These are phyloP conservation scores for Hydrolagus affinis DNA, from an alignment of 2,113 vertebrate genomes.

Conservation along the genomic window DNA sequence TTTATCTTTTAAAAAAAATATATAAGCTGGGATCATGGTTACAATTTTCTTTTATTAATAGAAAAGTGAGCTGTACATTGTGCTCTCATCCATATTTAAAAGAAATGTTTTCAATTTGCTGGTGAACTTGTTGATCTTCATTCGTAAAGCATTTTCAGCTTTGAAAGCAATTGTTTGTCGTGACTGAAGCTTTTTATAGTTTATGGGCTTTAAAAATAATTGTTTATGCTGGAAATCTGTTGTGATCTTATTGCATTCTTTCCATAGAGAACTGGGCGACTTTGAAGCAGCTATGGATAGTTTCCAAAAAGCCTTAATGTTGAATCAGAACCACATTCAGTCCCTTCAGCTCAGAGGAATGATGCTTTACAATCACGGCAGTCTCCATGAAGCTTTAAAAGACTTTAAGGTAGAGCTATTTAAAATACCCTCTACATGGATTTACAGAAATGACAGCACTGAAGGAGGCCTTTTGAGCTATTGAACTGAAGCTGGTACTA, in stretches of 20 bases:
- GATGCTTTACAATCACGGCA: slow-evolving; percentile 97
- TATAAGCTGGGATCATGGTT: neutral
- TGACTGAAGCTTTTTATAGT: neutral
- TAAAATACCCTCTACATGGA: neutral
- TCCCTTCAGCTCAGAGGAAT: slow-evolving; percentile 87
- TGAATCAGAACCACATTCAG: slow-evolving; percentile 96
- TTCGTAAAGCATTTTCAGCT: neutral
- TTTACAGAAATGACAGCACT: neutral
- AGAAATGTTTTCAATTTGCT: neutral
- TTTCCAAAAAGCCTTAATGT: slow-evolving; percentile 88
- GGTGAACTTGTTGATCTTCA: neutral
- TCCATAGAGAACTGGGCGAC: slow-evolving; percentile 80
- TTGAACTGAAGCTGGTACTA: too few species aligned
- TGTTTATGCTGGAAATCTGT: neutral
- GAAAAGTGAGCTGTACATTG: neutral
- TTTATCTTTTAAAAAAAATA: neutral
- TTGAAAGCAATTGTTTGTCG: neutral
- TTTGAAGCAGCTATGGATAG: slow-evolving; percentile 91
- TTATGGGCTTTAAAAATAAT: neutral
- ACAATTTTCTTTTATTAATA: neutral
- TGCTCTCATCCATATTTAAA: neutral
- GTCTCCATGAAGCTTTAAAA: slow-evolving; percentile 80
- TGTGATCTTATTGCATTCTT: slow-evolving; percentile 5
- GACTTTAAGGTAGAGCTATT: slow-evolving; percentile 78
- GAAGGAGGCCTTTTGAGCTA: neutral